A percentile compares a stretch with the other conserved stretches of the same genome.
Evolutionary conservation across 2,113 vertebrate genomes (phyloP).

Genomic region (Nothocercus nigrocapillus): DNA sequence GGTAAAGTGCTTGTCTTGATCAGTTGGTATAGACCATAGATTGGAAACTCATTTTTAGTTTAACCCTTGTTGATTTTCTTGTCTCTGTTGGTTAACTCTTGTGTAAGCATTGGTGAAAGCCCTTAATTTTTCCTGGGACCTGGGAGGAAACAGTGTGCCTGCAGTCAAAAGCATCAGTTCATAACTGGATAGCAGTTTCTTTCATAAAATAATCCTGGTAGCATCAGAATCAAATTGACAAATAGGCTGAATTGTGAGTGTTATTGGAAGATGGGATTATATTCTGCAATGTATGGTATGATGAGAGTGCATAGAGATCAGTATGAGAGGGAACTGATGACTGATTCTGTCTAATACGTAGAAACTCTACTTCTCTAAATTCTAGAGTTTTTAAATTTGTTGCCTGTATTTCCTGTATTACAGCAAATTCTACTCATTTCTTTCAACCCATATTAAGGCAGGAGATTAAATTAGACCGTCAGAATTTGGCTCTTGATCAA

Average conservation of each 20-base stretch:
- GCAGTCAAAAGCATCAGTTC: background rate
- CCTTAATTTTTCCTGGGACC: background rate
- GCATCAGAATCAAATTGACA: background rate
- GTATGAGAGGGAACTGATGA: background rate
- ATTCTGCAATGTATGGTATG: background rate
- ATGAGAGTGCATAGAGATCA: background rate
- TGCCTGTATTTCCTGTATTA: background rate
- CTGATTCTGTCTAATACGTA: background rate
- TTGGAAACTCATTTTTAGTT: background rate
- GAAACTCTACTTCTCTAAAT: background rate
- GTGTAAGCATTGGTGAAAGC: background rate
- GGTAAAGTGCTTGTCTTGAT: background rate
- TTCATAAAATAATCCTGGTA: background rate
- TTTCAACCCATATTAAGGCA: background rate
- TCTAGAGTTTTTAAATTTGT: background rate
- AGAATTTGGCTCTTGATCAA: background rate
- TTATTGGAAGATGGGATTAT: background rate
- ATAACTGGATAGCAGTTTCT: background rate
- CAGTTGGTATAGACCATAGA: background rate
- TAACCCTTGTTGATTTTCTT: background rate
- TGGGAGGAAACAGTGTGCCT: background rate
- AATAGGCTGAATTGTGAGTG: background rate
- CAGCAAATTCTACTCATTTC: background rate
- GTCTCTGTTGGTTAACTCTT: background rate
- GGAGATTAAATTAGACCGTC: background rate